Conservation (phyloP, 2,888 invertebrate genomes). For the Thymelicus lineola region DNA sequence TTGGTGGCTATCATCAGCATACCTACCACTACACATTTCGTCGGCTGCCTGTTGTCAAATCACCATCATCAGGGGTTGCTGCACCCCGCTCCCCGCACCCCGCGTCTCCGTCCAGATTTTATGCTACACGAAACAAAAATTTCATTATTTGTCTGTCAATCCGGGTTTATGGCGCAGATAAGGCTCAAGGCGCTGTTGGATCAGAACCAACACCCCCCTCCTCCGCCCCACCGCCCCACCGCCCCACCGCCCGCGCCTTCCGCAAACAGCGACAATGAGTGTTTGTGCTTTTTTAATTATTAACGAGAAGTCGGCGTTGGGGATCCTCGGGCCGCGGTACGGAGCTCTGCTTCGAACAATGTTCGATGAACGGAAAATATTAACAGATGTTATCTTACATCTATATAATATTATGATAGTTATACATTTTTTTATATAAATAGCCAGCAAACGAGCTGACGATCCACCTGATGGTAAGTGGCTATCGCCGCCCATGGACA, state of each 20-base stretch:
- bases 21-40: neutral
- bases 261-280: conserved; percentile 40
- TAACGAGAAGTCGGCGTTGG: conserved; percentile 34
- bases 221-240: neutral
- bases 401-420: no score
- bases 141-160: conserved; percentile 33
- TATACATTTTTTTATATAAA: no score
- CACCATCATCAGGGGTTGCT: no score
- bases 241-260: conserved; percentile 23
- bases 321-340: conserved; percentile 15
- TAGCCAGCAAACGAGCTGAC: no score
- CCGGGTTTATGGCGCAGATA: conserved; percentile 28
- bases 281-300: conserved; percentile 43
- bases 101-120: neutral
- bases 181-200: conserved; percentile 10
- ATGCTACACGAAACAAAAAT: conserved; percentile 13
- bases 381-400: no score
- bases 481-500: no score
- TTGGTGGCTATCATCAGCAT: no score
- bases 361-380: no score
- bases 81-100: neutral
- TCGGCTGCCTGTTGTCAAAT: neutral
- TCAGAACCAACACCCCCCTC: neutral
- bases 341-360: neutral
- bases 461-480: no score